Evolutionary conservation across 2,888 invertebrate species (phyloP).

Genomic region (Holacanthella duospinosa): DNA sequence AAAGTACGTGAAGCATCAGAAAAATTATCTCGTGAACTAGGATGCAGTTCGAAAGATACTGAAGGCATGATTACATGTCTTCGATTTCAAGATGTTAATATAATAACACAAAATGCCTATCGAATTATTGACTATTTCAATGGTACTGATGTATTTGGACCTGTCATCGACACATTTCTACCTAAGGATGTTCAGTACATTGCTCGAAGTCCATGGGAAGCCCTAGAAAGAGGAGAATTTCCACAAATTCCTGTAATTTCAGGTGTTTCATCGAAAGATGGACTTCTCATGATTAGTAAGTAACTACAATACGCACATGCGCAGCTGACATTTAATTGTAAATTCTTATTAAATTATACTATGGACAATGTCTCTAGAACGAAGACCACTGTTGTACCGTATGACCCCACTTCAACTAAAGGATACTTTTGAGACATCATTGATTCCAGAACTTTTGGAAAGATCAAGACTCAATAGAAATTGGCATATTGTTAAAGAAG

Average conservation of each 20-base stretch:
- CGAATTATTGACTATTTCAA: slow-evolving; percentile 34
- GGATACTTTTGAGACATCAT: slow-evolving; percentile 31
- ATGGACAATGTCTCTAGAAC: slow-evolving; percentile 22
- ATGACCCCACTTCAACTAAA: slow-evolving; percentile 33
- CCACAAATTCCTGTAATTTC: slow-evolving; percentile 55
- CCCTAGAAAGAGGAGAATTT: slow-evolving; percentile 48
- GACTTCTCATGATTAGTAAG: slow-evolving; percentile 50
- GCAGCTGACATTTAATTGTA: background rate
- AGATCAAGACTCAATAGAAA: slow-evolving; percentile 29
- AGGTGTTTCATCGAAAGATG: slow-evolving; percentile 59
- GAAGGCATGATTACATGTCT: slow-evolving; percentile 51
- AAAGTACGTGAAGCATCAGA: slow-evolving; percentile 35
- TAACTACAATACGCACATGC: slow-evolving; percentile 2
- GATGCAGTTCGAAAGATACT: slow-evolving; percentile 32
- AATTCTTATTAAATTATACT: background rate
- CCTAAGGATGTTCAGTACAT: slow-evolving; percentile 53
- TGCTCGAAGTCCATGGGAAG: slow-evolving; percentile 48
- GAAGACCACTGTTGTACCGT: slow-evolving; percentile 31
- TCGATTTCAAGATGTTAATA: slow-evolving; percentile 50
- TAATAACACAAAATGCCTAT: slow-evolving; percentile 38
- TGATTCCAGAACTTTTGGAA: slow-evolving; percentile 33
- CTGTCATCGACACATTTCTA: slow-evolving; percentile 54
- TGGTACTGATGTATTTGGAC: slow-evolving; percentile 46
- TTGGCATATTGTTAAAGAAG: slow-evolving; percentile 33
- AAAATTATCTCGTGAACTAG: slow-evolving; percentile 33